A percentile compares a stretch with the other conserved stretches of the same genome.
phyloP scores from a whole-genome alignment of 1,140 invertebrate genomes.

The Melipona quadrifasciata region DNA sequence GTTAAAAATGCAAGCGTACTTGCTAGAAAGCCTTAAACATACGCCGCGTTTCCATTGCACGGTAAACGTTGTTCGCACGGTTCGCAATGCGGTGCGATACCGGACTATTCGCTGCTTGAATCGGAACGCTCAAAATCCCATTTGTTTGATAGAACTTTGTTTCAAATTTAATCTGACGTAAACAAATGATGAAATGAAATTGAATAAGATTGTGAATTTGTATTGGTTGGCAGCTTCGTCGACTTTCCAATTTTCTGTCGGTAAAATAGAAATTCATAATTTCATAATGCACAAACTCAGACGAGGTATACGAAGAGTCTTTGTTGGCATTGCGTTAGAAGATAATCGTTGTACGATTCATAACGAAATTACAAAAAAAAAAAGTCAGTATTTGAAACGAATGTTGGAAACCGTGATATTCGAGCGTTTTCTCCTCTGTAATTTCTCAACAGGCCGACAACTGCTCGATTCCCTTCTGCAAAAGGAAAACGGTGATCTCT shows the following conservation, averaged over 20 bases:
- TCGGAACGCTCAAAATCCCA: not conserved
- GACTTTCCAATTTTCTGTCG: not conserved
- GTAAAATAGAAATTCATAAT: not conserved
- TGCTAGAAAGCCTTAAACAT: slow-evolving; percentile 26
- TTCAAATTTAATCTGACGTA: not conserved
- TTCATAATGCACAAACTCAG: not conserved
- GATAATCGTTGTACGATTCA: too few relatives aligned
- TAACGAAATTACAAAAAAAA: not conserved
- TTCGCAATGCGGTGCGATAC: not conserved
- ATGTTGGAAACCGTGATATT: not conserved
- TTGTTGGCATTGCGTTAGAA: too few relatives aligned
- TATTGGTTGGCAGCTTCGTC: not conserved
- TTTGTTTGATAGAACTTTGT: not conserved
- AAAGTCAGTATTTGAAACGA: not conserved
- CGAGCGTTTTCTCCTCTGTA: not conserved
- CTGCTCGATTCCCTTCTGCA: not conserved
- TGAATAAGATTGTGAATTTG: not conserved
- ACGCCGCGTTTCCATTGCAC: slow-evolving; percentile 12
- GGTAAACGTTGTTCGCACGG: too few relatives aligned
- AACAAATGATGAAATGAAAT: not conserved
- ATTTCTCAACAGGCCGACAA: not conserved
- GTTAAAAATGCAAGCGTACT: slow-evolving; percentile 23
- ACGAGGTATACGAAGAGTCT: too few relatives aligned
- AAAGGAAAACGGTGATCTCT: not conserved
- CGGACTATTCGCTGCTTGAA: not conserved